Percentiles rank a stretch among this genome's conserved stretches.
phyloP scores from a whole-genome alignment of 1,140 invertebrate genomes.

The Ceratosolen fusciceps region DNA sequence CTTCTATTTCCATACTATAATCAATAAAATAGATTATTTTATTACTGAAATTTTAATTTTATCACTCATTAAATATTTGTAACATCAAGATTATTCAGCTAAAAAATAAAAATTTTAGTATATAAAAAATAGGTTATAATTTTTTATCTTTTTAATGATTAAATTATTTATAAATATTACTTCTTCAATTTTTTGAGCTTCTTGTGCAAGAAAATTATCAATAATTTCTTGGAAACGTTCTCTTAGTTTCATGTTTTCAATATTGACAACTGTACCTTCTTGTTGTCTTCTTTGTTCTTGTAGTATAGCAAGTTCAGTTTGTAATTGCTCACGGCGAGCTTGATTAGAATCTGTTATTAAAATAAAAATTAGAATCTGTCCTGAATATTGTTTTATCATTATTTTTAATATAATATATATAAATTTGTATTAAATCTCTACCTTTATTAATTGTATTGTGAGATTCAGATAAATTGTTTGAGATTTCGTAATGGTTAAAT shows the following conservation, averaged over 20 bases:
- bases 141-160: neutral
- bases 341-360: slow-evolving; percentile 61
- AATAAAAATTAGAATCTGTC: no score
- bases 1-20: no score
- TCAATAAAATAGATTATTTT: no score
- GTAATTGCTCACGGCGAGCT: slow-evolving; percentile 71
- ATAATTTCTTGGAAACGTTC: slow-evolving; percentile 87
- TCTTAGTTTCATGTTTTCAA: slow-evolving; percentile 87
- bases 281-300: slow-evolving; percentile 81
- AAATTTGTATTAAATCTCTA: slow-evolving; percentile 40
- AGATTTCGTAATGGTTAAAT: slow-evolving; percentile 62
- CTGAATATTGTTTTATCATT: no score
- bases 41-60: no score
- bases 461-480: slow-evolving; percentile 60
- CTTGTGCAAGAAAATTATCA: slow-evolving; percentile 82
- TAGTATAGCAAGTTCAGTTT: slow-evolving; percentile 80
- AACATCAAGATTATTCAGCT: neutral
- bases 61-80: slow-evolving; percentile 3
- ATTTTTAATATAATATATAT: slow-evolving; percentile 19
- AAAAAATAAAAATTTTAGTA: neutral
- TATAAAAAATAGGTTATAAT: no score
- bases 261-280: slow-evolving; percentile 85
- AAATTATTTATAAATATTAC: slow-evolving; percentile 61
- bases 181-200: slow-evolving; percentile 86
- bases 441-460: slow-evolving; percentile 60